phyloP scores from a whole-genome alignment of 2,113 vertebrate genomes.

The Prietella phreatophila region DNA sequence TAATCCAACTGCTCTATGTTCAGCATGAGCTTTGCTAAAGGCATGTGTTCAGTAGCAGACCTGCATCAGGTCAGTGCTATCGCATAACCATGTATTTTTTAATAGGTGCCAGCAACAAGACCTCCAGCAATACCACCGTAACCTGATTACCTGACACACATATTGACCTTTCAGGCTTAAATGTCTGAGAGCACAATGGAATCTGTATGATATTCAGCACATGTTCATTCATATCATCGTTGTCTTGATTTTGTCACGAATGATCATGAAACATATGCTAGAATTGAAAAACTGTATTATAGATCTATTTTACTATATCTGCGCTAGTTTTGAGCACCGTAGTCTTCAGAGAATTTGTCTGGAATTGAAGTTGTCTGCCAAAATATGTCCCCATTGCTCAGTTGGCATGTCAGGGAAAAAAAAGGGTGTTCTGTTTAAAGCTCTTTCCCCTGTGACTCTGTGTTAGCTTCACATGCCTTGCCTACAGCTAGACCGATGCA shows the following conservation, averaged over 20 bases:
- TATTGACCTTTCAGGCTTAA: constrained; percentile 30
- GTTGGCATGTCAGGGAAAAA: constrained; percentile 66
- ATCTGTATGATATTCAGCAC: not conserved
- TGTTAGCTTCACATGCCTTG: constrained; percentile 42
- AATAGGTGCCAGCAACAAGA: constrained; percentile 58
- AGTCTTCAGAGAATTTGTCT: constrained; percentile 42
- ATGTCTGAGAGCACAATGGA: not conserved
- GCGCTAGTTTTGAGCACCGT: constrained; percentile 10
- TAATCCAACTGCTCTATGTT: constrained; percentile 27
- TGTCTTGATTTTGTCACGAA: not conserved
- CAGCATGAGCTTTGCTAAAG: constrained; percentile 19
- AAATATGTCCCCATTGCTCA: constrained; percentile 57
- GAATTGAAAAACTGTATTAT: not conserved
- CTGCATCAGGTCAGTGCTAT: constrained; percentile 64
- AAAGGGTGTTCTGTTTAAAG: constrained; percentile 73
- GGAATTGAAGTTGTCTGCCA: constrained; percentile 59
- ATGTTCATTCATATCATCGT: not conserved
- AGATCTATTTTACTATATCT: not conserved
- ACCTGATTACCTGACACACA: constrained; percentile 51
- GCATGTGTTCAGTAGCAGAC: constrained; percentile 54
- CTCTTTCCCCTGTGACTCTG: constrained; percentile 65
- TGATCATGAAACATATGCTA: not conserved
- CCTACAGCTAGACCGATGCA: constrained; percentile 46
- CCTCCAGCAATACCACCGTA: constrained; percentile 49
- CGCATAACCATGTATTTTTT: constrained; percentile 72